phyloP scores from a whole-genome alignment of 2,888 invertebrate genomes.

The Clitarchus hookeri region DNA sequence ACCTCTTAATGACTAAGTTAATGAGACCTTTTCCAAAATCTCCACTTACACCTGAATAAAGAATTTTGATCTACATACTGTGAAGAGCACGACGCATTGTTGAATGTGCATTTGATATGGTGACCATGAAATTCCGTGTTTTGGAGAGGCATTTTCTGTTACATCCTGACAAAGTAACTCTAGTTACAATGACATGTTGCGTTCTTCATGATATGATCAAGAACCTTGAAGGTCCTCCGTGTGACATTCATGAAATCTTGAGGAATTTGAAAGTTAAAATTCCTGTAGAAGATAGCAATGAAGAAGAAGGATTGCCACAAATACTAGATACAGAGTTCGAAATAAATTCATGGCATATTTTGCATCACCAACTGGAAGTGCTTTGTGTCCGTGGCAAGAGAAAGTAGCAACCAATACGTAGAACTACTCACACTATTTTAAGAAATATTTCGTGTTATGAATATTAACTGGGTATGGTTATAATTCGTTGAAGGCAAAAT shows the following conservation, averaged over 20 bases:
- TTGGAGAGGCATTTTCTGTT: neutral
- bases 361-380: too few relatives aligned
- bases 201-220: neutral
- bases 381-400: too few relatives aligned
- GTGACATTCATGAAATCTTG: neutral
- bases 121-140: neutral
- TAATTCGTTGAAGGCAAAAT: too few relatives aligned
- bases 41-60: neutral
- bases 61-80: neutral
- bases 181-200: neutral
- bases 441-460: too few relatives aligned
- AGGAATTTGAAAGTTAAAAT: neutral
- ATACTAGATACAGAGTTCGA: neutral
- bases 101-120: neutral
- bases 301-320: neutral
- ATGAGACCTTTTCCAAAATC: neutral
- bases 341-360: too few relatives aligned
- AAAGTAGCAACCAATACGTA: too few relatives aligned
- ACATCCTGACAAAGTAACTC: constrained; percentile 4
- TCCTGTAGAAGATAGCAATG: neutral
- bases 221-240: neutral
- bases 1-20: neutral
- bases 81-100: neutral
- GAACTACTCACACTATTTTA: too few relatives aligned
- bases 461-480: too few relatives aligned